Evolutionary conservation across 2,888 invertebrate species (phyloP).

Genomic region (Homarus gammarus): DNA sequence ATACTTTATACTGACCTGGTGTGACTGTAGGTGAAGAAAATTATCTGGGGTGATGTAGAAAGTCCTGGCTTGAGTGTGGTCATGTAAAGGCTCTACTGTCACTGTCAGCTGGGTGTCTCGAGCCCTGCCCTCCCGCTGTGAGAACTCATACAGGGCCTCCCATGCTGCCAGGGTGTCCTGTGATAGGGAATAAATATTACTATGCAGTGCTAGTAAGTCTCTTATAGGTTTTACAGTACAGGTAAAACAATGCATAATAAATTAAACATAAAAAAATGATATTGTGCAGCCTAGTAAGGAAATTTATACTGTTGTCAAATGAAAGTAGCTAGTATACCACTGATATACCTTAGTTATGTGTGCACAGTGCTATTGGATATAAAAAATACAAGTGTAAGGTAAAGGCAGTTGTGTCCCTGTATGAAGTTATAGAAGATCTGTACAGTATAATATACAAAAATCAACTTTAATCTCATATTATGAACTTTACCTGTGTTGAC

Average conservation of each 20-base stretch:
- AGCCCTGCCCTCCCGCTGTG: slow-evolving; percentile 78
- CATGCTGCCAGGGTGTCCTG: slow-evolving; percentile 75
- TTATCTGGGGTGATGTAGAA: slow-evolving; percentile 88
- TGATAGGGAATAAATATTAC: background rate
- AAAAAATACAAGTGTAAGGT: too few relatives aligned
- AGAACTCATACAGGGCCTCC: slow-evolving; percentile 84
- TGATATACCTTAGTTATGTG: too few relatives aligned
- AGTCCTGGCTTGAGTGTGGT: slow-evolving; percentile 77
- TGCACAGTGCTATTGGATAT: too few relatives aligned
- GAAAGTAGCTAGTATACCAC: too few relatives aligned
- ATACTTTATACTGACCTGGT: slow-evolving; percentile 83
- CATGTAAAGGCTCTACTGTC: slow-evolving; percentile 67
- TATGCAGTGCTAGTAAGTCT: too few relatives aligned
- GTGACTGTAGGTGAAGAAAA: slow-evolving; percentile 87
- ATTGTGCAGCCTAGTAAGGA: too few relatives aligned
- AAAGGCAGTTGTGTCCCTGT: too few relatives aligned
- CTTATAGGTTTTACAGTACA: too few relatives aligned
- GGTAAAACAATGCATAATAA: too few relatives aligned
- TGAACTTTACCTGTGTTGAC: slow-evolving; percentile 60
- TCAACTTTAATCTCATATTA: background rate
- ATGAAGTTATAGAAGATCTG: too few relatives aligned
- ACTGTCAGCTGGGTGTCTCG: slow-evolving; percentile 62
- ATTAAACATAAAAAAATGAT: too few relatives aligned
- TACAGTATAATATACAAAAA: background rate
- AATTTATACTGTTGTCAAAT: too few relatives aligned